Percentiles rank a stretch among this genome's conserved stretches.
phyloP scores from a whole-genome alignment of 2,113 vertebrate species.

The Sturnus vulgaris region DNA sequence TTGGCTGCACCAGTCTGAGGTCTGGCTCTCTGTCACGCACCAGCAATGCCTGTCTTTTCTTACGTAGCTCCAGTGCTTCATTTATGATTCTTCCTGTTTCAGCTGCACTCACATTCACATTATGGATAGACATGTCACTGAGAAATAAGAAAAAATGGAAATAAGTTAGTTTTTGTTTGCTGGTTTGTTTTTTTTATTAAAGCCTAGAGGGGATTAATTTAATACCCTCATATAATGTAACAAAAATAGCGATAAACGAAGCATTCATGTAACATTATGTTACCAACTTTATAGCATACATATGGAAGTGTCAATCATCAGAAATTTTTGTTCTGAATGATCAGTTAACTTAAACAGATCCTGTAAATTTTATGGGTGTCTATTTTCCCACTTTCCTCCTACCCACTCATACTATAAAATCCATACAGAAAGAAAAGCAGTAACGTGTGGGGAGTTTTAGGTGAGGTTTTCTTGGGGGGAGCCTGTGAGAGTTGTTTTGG shows the following conservation, averaged over 20 bases:
- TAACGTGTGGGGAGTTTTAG: accelerated
- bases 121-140: conserved; percentile 89
- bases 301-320: background rate
- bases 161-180: background rate
- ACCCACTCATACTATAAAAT: background rate
- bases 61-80: conserved; percentile 87
- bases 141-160: background rate
- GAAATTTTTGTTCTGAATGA: background rate
- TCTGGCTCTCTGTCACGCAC: conserved; percentile 80
- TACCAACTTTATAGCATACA: background rate
- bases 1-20: conserved; percentile 84
- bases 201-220: background rate
- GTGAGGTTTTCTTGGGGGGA: accelerated
- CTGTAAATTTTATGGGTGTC: background rate
- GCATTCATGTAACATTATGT: background rate
- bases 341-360: background rate
- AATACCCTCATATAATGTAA: background rate
- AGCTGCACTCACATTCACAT: conserved; percentile 82
- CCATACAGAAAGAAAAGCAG: background rate
- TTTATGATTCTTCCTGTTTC: conserved; percentile 83
- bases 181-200: background rate
- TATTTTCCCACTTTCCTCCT: background rate
- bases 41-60: conserved; percentile 81
- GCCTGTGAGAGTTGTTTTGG: background rate
- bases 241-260: background rate